Evolutionary conservation across 2,888 invertebrate species (phyloP).

Genomic region (Parelbella ahira): DNA sequence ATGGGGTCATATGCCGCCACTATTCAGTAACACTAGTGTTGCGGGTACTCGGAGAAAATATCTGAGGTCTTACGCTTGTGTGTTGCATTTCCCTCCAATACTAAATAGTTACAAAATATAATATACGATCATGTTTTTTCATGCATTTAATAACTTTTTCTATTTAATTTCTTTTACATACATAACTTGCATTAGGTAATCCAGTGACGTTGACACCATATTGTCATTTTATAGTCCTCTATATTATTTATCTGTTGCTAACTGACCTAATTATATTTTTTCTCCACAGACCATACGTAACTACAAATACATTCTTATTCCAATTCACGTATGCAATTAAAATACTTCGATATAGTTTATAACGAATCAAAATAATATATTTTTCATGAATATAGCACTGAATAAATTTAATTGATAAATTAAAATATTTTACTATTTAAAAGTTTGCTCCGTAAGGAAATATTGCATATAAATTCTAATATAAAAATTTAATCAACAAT

Average conservation of each 20-base stretch:
- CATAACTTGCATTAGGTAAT: too few species aligned
- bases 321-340: too few species aligned
- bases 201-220: constrained; percentile 15
- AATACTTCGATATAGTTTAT: constrained; percentile 13
- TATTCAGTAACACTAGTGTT: neutral
- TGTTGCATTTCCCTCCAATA: too few species aligned
- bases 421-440: constrained; percentile 16
- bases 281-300: constrained; percentile 29
- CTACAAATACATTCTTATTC: too few species aligned
- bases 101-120: too few species aligned
- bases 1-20: constrained; percentile 27
- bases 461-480: too few species aligned
- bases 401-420: constrained; percentile 2
- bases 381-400: constrained; percentile 22
- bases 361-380: constrained; percentile 23
- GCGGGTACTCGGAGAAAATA: constrained; percentile 5
- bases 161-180: too few species aligned
- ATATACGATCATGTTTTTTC: too few species aligned
- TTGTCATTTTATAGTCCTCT: constrained; percentile 29
- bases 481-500: constrained; percentile 10
- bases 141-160: too few species aligned
- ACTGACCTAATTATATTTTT: constrained; percentile 23
- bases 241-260: constrained; percentile 25
- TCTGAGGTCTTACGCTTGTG: constrained; percentile 2
- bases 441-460: constrained; percentile 10